phyloP scores from a whole-genome alignment of 1,140 invertebrate genomes.

The Pseudoatta argentina region DNA sequence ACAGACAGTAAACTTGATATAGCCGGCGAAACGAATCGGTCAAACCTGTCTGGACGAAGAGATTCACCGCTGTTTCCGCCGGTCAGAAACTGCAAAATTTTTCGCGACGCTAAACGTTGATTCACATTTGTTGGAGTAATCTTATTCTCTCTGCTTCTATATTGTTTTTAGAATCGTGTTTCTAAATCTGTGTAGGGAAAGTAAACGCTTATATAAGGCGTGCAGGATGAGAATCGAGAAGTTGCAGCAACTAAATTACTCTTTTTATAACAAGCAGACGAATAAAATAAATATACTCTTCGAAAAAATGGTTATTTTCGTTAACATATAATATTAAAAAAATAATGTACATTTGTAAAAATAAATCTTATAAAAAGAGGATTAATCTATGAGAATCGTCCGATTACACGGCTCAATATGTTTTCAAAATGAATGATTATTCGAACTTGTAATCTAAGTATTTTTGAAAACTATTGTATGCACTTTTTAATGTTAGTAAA shows the following conservation, averaged over 20 bases:
- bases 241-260: slow-evolving; percentile 2
- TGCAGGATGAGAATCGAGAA: background rate
- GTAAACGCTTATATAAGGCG: background rate
- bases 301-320: background rate
- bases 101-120: background rate
- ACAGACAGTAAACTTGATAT: slow-evolving; percentile 54
- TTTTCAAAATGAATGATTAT: background rate
- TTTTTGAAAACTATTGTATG: background rate
- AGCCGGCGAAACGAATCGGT: slow-evolving; percentile 59
- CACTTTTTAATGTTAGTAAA: background rate
- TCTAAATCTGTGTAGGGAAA: background rate
- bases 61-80: slow-evolving; percentile 24
- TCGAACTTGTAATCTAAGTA: background rate
- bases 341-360: background rate
- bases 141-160: background rate
- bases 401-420: background rate
- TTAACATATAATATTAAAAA: background rate
- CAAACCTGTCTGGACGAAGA: slow-evolving; percentile 26
- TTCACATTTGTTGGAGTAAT: background rate
- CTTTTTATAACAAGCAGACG: background rate
- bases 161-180: background rate
- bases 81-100: slow-evolving; percentile 24
- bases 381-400: background rate
- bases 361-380: background rate
- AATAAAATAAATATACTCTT: background rate